Conservation (phyloP, 2,797 vertebrate species). For the Acrossocheilus wenchowensis region DNA sequence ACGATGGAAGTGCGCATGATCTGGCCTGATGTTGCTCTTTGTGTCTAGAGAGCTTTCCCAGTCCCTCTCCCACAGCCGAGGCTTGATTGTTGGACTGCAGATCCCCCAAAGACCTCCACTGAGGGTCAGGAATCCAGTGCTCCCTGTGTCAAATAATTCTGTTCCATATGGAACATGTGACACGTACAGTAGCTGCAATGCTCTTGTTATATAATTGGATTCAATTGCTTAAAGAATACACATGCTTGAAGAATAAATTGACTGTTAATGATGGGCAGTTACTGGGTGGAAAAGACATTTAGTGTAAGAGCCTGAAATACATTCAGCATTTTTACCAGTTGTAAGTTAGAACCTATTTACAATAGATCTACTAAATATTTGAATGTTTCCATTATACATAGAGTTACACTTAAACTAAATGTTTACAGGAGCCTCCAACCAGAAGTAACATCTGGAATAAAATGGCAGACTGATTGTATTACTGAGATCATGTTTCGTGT, state of each 20-base stretch:
- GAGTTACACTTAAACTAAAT: background rate
- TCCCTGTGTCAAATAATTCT: slow-evolving; percentile 22
- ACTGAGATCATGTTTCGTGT: background rate
- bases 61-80: slow-evolving; percentile 16
- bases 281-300: background rate
- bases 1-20: slow-evolving; percentile 13
- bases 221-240: background rate
- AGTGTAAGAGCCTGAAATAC: background rate
- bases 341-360: background rate
- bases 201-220: background rate
- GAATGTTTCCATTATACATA: background rate
- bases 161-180: slow-evolving; percentile 16
- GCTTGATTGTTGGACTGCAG: background rate
- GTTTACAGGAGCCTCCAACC: slow-evolving; percentile 2
- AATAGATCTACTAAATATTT: slow-evolving; percentile 2
- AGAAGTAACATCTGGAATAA: background rate
- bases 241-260: background rate
- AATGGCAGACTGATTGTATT: slow-evolving; percentile 1
- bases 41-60: slow-evolving; percentile 11
- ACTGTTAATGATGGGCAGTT: background rate
- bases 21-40: background rate
- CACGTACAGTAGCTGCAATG: slow-evolving; percentile 10
- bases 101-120: slow-evolving; percentile 8
- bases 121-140: slow-evolving; percentile 13
- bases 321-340: background rate